Percentiles rank a stretch among this genome's conserved stretches.
phyloP scores from a whole-genome alignment of 2,888 invertebrate genomes.

The Hyppa rectilinea region DNA sequence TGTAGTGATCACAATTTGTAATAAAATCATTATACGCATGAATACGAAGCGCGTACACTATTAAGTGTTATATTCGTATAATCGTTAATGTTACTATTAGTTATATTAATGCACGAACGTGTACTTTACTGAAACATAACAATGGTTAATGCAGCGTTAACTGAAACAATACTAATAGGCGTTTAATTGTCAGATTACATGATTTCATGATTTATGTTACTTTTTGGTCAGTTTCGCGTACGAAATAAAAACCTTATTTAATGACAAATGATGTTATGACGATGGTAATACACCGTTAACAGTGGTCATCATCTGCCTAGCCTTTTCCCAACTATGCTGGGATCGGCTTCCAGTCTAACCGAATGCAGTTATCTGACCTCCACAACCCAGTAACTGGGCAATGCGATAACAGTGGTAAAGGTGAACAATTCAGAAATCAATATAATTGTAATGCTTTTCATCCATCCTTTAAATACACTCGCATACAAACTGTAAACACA shows the following conservation, averaged over 20 bases:
- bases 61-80: neutral
- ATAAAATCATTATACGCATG: neutral
- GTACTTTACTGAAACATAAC: slow-evolving; percentile 43
- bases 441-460: no score
- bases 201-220: slow-evolving; percentile 38
- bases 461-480: no score
- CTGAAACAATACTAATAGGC: slow-evolving; percentile 44
- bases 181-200: slow-evolving; percentile 51
- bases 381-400: no score
- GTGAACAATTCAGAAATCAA: no score
- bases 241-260: neutral
- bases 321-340: no score
- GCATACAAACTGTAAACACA: no score
- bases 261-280: neutral
- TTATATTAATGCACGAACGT: slow-evolving; percentile 13
- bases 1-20: neutral
- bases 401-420: no score
- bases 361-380: no score
- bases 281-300: no score
- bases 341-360: no score
- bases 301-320: no score
- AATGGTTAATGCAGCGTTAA: slow-evolving; percentile 46
- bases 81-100: slow-evolving; percentile 5
- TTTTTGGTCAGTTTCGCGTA: slow-evolving; percentile 12
- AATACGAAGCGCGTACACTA: slow-evolving; percentile 1